Conservation (phyloP, 2,888 invertebrate species). For the Cryptophagus acutangulus region DNA sequence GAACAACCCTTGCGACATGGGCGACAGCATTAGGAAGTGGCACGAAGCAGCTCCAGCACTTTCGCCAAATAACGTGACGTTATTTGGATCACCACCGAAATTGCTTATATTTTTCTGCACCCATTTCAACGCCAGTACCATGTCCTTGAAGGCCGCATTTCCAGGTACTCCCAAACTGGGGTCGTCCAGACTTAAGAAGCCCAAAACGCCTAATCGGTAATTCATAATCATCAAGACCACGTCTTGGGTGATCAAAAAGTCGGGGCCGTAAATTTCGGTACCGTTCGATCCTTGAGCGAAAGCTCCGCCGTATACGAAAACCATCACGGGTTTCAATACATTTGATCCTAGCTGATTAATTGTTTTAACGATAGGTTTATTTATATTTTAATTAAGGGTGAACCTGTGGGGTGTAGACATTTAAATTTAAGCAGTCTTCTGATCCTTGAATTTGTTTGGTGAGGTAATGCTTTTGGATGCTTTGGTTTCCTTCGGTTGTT, state of each 20-base stretch:
- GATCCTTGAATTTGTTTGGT: constrained; percentile 14
- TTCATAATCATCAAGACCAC: constrained; percentile 22
- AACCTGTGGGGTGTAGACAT: constrained; percentile 17
- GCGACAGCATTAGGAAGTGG: constrained; percentile 50
- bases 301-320: constrained; percentile 25
- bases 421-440: constrained; percentile 25
- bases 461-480: constrained; percentile 17
- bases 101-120: constrained; percentile 47
- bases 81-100: constrained; percentile 51
- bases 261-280: constrained; percentile 18
- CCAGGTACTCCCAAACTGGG: constrained; percentile 48
- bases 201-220: constrained; percentile 31
- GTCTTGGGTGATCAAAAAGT: constrained; percentile 19
- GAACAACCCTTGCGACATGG: constrained; percentile 45
- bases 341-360: too few species aligned
- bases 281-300: constrained; percentile 19
- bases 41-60: constrained; percentile 50
- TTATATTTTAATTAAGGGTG: too few species aligned
- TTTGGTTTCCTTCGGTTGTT: constrained; percentile 23
- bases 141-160: constrained; percentile 52
- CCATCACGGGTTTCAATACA: constrained; percentile 27
- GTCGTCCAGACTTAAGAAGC: constrained; percentile 50
- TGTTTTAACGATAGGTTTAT: too few species aligned
- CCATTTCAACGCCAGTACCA: constrained; percentile 50
- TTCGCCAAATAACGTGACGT: constrained; percentile 52